A percentile compares a stretch with the other conserved stretches of the same genome.
These are phyloP conservation scores for Mamestra brassicae DNA, from an alignment of 2,888 invertebrate genomes.

Conservation along the genomic window DNA sequence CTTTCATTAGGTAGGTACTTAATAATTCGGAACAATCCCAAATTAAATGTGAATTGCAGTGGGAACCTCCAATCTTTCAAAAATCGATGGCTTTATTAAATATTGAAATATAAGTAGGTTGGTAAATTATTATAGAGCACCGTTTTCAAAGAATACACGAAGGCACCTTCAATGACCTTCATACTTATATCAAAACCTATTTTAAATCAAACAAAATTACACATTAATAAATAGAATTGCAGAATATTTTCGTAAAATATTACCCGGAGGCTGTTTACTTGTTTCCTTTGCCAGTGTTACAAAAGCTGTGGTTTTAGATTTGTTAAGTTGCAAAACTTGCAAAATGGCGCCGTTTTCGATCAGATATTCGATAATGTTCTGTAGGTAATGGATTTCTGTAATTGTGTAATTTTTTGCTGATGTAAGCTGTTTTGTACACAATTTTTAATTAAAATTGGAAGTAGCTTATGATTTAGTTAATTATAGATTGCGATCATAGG, in stretches of 20 bases:
- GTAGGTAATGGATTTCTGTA: constrained; percentile 22
- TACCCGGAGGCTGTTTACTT: constrained; percentile 28
- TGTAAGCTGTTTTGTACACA: constrained; percentile 1
- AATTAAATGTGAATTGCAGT: not conserved
- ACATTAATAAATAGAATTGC: not conserved
- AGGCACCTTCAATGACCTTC: too few relatives aligned
- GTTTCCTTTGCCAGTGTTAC: constrained; percentile 41
- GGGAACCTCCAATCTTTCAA: not conserved
- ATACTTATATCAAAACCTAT: not conserved
- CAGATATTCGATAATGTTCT: constrained; percentile 20
- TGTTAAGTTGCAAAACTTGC: constrained; percentile 22
- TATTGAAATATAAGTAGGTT: not conserved
- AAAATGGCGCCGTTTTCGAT: constrained; percentile 41
- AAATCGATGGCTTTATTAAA: not conserved
- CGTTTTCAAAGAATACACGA: not conserved
- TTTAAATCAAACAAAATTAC: not conserved
- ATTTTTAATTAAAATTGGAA: constrained; percentile 15
- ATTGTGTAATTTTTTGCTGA: constrained; percentile 20
- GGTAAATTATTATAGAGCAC: too few relatives aligned
- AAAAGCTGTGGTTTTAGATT: constrained; percentile 43
- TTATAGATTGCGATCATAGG: not conserved
- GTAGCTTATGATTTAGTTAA: constrained; percentile 3
- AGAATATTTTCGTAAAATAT: constrained; percentile 8
- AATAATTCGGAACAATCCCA: not conserved
- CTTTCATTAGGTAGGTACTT: too few relatives aligned